Evolutionary conservation across 2,113 vertebrate genomes (phyloP).

Genomic region (Callospermophilus lateralis): DNA sequence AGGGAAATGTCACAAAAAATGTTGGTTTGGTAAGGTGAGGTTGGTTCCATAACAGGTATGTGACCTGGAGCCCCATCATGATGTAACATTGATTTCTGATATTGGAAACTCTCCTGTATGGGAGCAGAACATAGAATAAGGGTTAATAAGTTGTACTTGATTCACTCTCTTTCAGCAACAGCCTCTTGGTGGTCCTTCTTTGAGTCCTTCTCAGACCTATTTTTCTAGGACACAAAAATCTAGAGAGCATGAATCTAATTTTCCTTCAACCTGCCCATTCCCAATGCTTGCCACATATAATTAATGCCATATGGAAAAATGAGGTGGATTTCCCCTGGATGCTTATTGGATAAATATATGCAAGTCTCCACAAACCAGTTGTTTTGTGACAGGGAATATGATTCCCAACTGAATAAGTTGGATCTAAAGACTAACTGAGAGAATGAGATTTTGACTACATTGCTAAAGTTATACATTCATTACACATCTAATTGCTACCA

Average conservation of each 20-base stretch:
- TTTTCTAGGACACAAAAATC: neutral
- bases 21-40: neutral
- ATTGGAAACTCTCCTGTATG: neutral
- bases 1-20: neutral
- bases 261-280: neutral
- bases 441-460: neutral
- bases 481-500: neutral
- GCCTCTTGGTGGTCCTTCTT: neutral
- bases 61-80: neutral
- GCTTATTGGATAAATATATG: neutral
- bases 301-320: neutral
- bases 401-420: neutral
- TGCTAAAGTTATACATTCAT: neutral
- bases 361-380: neutral
- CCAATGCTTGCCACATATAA: no score
- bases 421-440: neutral
- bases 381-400: neutral
- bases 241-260: neutral
- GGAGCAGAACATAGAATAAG: neutral
- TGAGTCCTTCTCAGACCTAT: neutral
- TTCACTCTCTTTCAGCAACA: neutral
- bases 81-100: neutral
- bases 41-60: accelerated
- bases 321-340: neutral
- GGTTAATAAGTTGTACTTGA: neutral